Evolutionary conservation across 2,888 invertebrate genomes (phyloP).

Genomic region (Acronicta aceris): DNA sequence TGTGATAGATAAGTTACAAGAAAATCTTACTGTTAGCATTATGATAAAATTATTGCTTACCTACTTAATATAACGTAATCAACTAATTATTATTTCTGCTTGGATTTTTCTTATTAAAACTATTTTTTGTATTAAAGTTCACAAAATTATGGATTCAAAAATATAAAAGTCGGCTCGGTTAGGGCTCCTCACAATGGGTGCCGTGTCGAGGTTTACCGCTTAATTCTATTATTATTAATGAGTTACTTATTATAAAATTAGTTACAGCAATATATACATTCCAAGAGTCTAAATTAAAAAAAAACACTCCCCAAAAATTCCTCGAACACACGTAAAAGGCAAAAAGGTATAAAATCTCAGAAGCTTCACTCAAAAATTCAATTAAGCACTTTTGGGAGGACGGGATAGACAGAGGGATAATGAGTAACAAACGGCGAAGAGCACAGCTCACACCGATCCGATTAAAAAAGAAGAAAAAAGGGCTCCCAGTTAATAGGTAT

Average conservation of each 20-base stretch:
- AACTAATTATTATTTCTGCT: too few species aligned
- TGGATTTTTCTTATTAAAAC: too few species aligned
- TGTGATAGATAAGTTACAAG: too few species aligned
- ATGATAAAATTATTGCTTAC: too few species aligned
- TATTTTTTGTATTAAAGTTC: too few species aligned
- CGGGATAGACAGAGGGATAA: slow-evolving; percentile 60
- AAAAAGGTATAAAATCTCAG: slow-evolving; percentile 59
- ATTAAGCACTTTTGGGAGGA: slow-evolving; percentile 63
- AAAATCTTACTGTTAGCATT: too few species aligned
- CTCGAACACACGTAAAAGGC: slow-evolving; percentile 22
- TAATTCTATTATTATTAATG: too few species aligned
- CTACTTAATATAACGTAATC: too few species aligned
- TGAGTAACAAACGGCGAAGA: slow-evolving; percentile 72
- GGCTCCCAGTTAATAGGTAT: slow-evolving; percentile 72
- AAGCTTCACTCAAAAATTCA: slow-evolving; percentile 71
- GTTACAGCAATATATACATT: not conserved
- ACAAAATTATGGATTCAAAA: too few species aligned
- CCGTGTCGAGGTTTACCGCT: too few species aligned
- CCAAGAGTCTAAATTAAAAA: not conserved
- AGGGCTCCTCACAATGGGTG: too few species aligned
- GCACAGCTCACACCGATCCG: slow-evolving; percentile 67
- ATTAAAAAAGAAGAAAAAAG: slow-evolving; percentile 57
- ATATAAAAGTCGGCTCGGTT: too few species aligned
- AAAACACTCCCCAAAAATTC: not conserved
- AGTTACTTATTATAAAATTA: not conserved